A percentile compares a stretch with the other conserved stretches of the same genome.
Conservation (phyloP, 2,888 invertebrate species). For the Apantesis nais region DNA sequence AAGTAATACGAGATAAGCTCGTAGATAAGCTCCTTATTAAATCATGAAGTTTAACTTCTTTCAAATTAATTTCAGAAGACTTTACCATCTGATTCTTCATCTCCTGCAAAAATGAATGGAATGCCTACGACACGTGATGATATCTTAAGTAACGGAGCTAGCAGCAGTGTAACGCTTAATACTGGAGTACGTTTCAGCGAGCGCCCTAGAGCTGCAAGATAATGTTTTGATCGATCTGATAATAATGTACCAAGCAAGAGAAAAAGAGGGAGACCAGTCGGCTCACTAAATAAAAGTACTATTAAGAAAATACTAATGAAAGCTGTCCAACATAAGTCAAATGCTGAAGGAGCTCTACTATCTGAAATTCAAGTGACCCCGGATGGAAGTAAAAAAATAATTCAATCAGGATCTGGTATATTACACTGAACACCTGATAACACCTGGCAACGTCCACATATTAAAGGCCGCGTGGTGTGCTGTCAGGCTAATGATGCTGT, state of each 20-base stretch:
- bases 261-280: constrained; percentile 88
- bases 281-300: constrained; percentile 86
- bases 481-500: constrained; percentile 92
- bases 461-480: constrained; percentile 94
- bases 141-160: constrained; percentile 60
- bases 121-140: constrained; percentile 75
- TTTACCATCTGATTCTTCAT: constrained; percentile 82
- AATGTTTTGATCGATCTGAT: constrained; percentile 94
- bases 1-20: too few relatives aligned
- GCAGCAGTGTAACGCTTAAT: constrained; percentile 62
- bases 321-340: constrained; percentile 58
- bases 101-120: constrained; percentile 78
- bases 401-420: constrained; percentile 88
- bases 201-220: constrained; percentile 90
- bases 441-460: constrained; percentile 95
- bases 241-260: constrained; percentile 90
- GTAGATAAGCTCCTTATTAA: too few relatives aligned
- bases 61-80: constrained; percentile 66
- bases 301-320: constrained; percentile 81
- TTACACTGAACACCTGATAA: constrained; percentile 87
- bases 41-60: too few relatives aligned
- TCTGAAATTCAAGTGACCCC: constrained; percentile 75
- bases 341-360: constrained; percentile 71
- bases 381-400: constrained; percentile 75
- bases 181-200: constrained; percentile 85